Conservation (phyloP, 2,888 invertebrate genomes). For the Acanthosepion lycidas region DNA sequence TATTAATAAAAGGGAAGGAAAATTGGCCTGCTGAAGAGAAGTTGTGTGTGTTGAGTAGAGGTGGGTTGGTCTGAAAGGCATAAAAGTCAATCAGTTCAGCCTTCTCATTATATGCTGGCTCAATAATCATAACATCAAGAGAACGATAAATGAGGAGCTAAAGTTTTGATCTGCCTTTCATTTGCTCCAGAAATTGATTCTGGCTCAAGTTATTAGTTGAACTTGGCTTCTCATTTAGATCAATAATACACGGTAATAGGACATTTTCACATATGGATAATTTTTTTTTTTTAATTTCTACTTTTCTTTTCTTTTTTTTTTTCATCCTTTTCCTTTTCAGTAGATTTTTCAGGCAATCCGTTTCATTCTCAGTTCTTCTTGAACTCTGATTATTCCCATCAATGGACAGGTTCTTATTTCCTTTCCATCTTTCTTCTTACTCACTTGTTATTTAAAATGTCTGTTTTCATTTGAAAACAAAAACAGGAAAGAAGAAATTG, state of each 20-base stretch:
- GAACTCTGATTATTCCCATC: neutral
- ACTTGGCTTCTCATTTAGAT: constrained; percentile 18
- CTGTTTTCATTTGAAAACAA: neutral
- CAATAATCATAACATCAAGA: constrained; percentile 20
- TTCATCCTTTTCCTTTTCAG: neutral
- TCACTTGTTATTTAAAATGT: neutral
- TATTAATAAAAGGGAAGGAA: neutral
- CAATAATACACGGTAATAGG: constrained; percentile 15
- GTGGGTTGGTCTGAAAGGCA: neutral
- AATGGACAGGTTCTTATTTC: neutral
- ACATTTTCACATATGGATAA: constrained; percentile 22
- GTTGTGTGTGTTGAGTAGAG: neutral
- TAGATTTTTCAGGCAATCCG: neutral
- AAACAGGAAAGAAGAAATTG: neutral
- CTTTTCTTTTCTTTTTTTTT: neutral
- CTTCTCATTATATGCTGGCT: neutral
- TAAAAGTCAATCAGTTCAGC: constrained; percentile 33
- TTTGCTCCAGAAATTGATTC: constrained; percentile 33
- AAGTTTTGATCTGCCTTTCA: constrained; percentile 23
- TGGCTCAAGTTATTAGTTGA: constrained; percentile 20
- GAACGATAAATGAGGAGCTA: neutral
- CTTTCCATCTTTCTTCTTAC: neutral
- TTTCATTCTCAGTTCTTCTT: neutral
- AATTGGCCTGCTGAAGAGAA: neutral
- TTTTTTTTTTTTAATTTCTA: neutral